Conservation (phyloP, 2,888 invertebrate species). For the Tipula vernalis region DNA sequence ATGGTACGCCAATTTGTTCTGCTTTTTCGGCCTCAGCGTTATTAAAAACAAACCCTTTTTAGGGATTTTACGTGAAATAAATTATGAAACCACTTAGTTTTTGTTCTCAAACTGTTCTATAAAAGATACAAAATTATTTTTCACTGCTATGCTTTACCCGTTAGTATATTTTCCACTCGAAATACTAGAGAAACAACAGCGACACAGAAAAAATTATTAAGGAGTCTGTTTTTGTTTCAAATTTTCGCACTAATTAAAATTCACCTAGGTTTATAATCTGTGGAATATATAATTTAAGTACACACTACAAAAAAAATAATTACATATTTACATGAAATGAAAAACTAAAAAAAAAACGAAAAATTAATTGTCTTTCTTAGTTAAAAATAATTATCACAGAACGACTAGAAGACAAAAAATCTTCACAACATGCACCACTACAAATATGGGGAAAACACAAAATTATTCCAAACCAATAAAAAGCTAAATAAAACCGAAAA, state of each 20-base stretch:
- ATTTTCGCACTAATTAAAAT: neutral
- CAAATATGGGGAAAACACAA: neutral
- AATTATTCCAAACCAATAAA: neutral
- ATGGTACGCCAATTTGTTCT: slow-evolving; percentile 20
- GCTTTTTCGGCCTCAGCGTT: neutral
- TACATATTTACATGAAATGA: neutral
- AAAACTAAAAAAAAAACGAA: neutral
- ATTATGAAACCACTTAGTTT: neutral
- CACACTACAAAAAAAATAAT: neutral
- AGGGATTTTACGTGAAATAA: neutral
- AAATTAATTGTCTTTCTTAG: neutral
- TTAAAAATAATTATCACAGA: neutral
- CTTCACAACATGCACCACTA: neutral
- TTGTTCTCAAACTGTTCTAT: neutral
- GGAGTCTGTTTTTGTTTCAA: neutral
- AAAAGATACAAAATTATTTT: neutral
- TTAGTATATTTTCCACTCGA: neutral
- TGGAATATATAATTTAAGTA: neutral
- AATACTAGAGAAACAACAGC: neutral
- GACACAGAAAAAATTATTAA: neutral
- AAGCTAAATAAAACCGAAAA: neutral
- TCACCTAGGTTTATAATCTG: neutral
- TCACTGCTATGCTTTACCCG: neutral
- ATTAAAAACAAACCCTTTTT: neutral
- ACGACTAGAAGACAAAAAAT: neutral